Conservation (phyloP, 2,888 invertebrate species). For the Pegoplata infirma region DNA sequence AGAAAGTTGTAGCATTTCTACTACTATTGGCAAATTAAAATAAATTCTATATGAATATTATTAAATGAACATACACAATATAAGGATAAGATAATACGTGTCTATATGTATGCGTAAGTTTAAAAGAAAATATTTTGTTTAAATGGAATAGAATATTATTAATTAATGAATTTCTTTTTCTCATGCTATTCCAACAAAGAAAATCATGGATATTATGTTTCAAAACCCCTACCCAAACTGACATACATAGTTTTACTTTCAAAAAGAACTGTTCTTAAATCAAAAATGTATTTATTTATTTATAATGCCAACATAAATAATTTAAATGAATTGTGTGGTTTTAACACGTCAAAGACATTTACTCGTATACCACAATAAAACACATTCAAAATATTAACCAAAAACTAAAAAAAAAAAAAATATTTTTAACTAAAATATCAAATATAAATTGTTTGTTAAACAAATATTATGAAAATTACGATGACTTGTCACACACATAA, state of each 20-base stretch:
- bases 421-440: conserved; percentile 16
- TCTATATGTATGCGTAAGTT: background rate
- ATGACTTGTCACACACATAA: conserved; percentile 53
- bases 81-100: conserved; percentile 39
- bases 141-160: conserved; percentile 47
- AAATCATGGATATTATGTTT: conserved; percentile 11
- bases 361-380: conserved; percentile 36
- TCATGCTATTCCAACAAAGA: conserved; percentile 20
- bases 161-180: conserved; percentile 43
- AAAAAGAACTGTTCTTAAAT: conserved; percentile 28
- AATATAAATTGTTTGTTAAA: conserved; percentile 23
- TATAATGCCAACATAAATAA: conserved; percentile 15
- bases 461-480: conserved; percentile 40
- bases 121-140: too few species aligned
- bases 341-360: conserved; percentile 52
- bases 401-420: conserved; percentile 11
- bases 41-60: conserved; percentile 4
- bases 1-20: conserved; percentile 21
- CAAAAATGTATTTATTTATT: conserved; percentile 21
- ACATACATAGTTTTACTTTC: conserved; percentile 24
- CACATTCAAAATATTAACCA: conserved; percentile 27
- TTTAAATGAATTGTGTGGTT: conserved; percentile 58
- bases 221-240: conserved; percentile 48
- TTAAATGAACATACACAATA: conserved; percentile 7
- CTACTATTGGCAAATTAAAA: conserved; percentile 6